Base-by-base conservation (phyloP, 92 coral and sea anemone species). In the Phenganax stokvisi region DNA sequence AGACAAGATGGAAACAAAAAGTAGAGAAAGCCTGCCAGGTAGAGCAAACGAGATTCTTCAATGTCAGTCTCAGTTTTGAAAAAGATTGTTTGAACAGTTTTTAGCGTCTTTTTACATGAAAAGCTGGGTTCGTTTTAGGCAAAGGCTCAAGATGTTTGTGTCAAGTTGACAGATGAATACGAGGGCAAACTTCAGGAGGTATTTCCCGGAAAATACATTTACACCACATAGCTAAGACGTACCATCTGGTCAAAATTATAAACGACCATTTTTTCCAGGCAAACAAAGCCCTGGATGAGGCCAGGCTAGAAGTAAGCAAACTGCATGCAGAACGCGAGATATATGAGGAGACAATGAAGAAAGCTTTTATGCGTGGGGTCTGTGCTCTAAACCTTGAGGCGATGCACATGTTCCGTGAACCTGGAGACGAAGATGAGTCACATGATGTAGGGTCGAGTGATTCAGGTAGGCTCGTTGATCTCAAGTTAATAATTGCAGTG, bases 11-110 rank as follows among this genome's bases (percentile, higher is more conserved):
- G 99, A 92, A 87, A 83, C 94, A 96, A 28, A 87, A 96, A 80
- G 99, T 91, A 0, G 99, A 96, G 66, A 92, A 86, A 85, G 99
- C 99, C 20, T 96, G 99, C 66, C 98, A 93, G 97, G 97, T 91
- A 66, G 57, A 20, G 55, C 30, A 29, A 28, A 52, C 12, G 20
- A 72, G 44, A 27, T 47, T 72, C 25, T 67, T 65, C 15, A 11
- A 11, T 65, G 10, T 25, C 47, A 37, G 47, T 37, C 47, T 37
- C 47, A 37, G 47, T 37, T 5, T 37, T 37, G 5, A 37, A 37
- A 37, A 37, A 37, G 47, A 37, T 37, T 37, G 47, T 37, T 37
- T 5, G 0, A 37, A 37, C 47, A 37, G 47, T 37, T 37, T 37
- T 20, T 20, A 20, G 25, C 25, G 25, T 20, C 25, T 20, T 20